Evolutionary conservation across 2,797 vertebrate species (phyloP).

Genomic region (Garrulus glandarius): DNA sequence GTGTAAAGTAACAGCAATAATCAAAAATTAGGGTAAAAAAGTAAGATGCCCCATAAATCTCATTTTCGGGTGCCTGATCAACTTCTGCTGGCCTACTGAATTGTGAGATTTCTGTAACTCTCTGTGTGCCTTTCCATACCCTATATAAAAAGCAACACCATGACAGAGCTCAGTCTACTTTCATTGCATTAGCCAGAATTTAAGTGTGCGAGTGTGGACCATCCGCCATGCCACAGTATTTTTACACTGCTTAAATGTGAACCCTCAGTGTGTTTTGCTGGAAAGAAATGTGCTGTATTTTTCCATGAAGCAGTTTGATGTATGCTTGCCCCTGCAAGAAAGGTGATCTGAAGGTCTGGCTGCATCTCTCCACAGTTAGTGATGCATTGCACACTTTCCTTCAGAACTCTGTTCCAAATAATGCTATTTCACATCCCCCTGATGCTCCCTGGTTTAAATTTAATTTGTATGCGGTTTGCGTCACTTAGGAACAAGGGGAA

Average conservation of each 20-base stretch:
- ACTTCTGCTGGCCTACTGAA: not conserved
- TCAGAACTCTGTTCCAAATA: constrained; percentile 37
- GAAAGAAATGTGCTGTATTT: not conserved
- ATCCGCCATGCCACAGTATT: not conserved
- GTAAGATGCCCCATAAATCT: not conserved
- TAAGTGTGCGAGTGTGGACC: not conserved
- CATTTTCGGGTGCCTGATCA: not conserved
- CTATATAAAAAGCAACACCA: not conserved
- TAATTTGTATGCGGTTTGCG: not conserved
- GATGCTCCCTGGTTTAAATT: not conserved
- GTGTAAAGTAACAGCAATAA: not conserved
- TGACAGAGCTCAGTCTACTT: not conserved
- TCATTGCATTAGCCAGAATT: not conserved
- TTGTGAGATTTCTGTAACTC: not conserved
- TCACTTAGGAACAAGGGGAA: constrained; percentile 36
- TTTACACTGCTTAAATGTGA: not conserved
- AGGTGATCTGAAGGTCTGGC: constrained; percentile 39
- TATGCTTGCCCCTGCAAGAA: not conserved
- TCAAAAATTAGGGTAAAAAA: not conserved
- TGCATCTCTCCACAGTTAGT: not conserved
- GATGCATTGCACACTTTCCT: constrained; percentile 5
- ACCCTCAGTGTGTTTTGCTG: not conserved
- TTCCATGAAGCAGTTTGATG: not conserved
- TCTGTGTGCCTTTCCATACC: not conserved
- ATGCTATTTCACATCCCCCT: constrained; percentile 25